These are phyloP conservation scores for Lochmaea crataegi DNA, from an alignment of 2,888 invertebrate genomes.

Conservation along the genomic window DNA sequence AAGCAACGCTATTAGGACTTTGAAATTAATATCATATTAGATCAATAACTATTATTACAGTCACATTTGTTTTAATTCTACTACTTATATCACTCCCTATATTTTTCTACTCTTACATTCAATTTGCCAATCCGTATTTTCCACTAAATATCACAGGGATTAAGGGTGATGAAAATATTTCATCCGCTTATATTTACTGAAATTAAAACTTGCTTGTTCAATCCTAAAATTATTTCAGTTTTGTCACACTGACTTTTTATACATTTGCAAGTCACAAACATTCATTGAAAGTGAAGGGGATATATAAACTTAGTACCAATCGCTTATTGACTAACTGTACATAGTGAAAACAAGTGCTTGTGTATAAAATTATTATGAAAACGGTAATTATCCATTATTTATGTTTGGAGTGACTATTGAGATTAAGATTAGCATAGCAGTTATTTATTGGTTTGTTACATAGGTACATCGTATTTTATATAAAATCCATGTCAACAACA, in stretches of 20 bases:
- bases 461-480: too few species aligned
- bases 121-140: too few species aligned
- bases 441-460: too few species aligned
- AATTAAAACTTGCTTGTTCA: neutral
- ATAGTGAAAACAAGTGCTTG: constrained; percentile 48
- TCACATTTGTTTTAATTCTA: too few species aligned
- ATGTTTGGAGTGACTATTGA: constrained; percentile 27
- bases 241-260: constrained; percentile 17
- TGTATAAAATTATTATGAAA: constrained; percentile 48
- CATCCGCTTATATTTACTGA: neutral
- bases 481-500: too few species aligned
- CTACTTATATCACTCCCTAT: too few species aligned
- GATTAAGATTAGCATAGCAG: neutral
- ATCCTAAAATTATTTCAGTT: neutral
- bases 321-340: constrained; percentile 43
- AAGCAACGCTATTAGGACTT: too few species aligned
- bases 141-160: too few species aligned
- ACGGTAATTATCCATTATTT: constrained; percentile 44
- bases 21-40: too few species aligned
- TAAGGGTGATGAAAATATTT: neutral
- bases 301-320: constrained; percentile 47
- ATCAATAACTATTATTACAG: too few species aligned
- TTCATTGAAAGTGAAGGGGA: constrained; percentile 47
- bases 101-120: too few species aligned
- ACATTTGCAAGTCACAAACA: constrained; percentile 28